Evolutionary conservation across 2,888 invertebrate genomes (phyloP).

Genomic region (Scaptomyza cyrtandrae): DNA sequence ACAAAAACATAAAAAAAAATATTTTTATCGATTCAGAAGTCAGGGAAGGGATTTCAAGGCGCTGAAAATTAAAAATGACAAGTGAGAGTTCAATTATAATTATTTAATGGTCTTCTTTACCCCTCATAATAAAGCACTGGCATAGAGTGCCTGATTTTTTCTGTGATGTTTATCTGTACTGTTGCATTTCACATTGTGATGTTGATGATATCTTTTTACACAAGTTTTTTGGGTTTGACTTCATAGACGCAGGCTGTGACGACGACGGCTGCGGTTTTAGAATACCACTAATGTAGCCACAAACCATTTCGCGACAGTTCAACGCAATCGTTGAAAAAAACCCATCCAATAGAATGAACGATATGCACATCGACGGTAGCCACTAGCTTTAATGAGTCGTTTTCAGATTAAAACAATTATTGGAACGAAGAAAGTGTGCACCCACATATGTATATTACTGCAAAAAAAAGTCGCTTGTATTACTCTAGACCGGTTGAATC

Average conservation of each 20-base stretch:
- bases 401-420: not conserved
- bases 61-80: slow-evolving; percentile 58
- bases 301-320: slow-evolving; percentile 19
- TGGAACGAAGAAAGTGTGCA: not conserved
- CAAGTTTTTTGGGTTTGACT: slow-evolving; percentile 33
- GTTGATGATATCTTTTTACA: slow-evolving; percentile 50
- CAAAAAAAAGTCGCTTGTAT: no score
- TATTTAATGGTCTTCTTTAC: slow-evolving; percentile 36
- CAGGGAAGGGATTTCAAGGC: slow-evolving; percentile 22
- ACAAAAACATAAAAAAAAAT: not conserved
- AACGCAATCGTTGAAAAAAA: not conserved
- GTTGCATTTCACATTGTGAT: slow-evolving; percentile 22
- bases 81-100: slow-evolving; percentile 45
- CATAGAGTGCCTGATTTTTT: slow-evolving; percentile 2
- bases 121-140: slow-evolving; percentile 6
- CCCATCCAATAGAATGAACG: slow-evolving; percentile 1
- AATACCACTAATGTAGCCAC: slow-evolving; percentile 37
- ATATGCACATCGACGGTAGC: slow-evolving; percentile 39
- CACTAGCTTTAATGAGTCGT: not conserved
- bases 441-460: not conserved
- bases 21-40: slow-evolving; percentile 10
- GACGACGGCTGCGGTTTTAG: slow-evolving; percentile 35
- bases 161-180: slow-evolving; percentile 3
- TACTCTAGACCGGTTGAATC: no score
- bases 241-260: slow-evolving; percentile 17